phyloP scores from a whole-genome alignment of 2,888 invertebrate genomes.

The Chalcosyrphus nemorum region DNA sequence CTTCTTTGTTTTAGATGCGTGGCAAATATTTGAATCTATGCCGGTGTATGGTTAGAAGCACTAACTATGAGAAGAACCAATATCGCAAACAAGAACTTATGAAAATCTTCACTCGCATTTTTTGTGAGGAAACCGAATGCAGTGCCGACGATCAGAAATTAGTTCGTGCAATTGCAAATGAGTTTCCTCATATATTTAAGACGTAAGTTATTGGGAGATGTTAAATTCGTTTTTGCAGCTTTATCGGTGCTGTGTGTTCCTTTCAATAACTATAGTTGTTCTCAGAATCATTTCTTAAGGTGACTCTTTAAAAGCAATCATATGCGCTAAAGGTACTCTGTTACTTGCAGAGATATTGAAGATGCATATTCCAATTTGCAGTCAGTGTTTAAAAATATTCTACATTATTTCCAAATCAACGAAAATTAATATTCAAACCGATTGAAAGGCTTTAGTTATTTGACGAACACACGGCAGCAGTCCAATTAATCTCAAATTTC shows the following conservation, averaged over 20 bases:
- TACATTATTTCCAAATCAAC: background rate
- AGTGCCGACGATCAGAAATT: constrained; percentile 90
- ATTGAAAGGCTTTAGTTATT: background rate
- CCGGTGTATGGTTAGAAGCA: constrained; percentile 90
- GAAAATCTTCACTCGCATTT: constrained; percentile 93
- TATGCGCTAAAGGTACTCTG: background rate
- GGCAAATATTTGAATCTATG: constrained; percentile 91
- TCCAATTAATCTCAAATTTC: constrained; percentile 14
- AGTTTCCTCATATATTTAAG: constrained; percentile 91
- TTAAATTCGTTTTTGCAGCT: constrained; percentile 11
- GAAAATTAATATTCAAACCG: background rate
- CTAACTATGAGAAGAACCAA: constrained; percentile 90
- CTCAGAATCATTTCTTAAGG: background rate
- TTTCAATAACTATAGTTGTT: constrained; percentile 16
- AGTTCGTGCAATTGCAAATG: constrained; percentile 91
- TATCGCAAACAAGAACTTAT: constrained; percentile 91
- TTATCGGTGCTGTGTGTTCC: constrained; percentile 49
- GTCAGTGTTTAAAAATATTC: background rate
- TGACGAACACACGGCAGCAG: constrained; percentile 15
- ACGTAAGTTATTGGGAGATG: constrained; percentile 80
- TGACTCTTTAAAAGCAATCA: background rate
- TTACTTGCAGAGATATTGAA: background rate
- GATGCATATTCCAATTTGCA: background rate
- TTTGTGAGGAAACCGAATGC: constrained; percentile 90
- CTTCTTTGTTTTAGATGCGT: constrained; percentile 85